Evolutionary conservation across 2,888 invertebrate species (phyloP).

Genomic region (Arrhopalites spinosus): DNA sequence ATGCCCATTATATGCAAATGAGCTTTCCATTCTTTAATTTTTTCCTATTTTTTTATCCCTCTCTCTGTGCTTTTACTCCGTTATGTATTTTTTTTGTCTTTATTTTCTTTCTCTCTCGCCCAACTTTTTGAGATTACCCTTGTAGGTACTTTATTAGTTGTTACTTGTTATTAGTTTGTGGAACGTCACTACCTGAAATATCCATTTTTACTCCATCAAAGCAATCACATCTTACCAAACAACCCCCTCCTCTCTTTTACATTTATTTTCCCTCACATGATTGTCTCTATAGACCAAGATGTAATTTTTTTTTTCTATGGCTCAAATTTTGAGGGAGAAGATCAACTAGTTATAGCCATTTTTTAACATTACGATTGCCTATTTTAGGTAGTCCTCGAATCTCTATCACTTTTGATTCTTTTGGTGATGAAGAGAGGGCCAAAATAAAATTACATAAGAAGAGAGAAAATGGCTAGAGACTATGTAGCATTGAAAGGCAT

Average conservation of each 20-base stretch:
- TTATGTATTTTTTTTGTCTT: constrained; percentile 3
- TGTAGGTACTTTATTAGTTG: constrained; percentile 19
- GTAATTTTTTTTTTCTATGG: too few species aligned
- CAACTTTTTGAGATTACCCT: neutral
- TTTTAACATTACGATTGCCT: constrained; percentile 20
- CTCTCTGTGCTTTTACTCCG: neutral
- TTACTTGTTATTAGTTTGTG: neutral
- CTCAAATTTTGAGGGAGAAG: neutral
- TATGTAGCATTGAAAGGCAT: constrained; percentile 21
- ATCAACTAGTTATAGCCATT: neutral
- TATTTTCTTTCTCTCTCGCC: constrained; percentile 9
- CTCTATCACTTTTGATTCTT: neutral
- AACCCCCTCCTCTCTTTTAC: neutral
- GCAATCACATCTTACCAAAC: too few species aligned
- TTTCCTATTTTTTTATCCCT: constrained; percentile 18
- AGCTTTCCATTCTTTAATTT: constrained; percentile 46
- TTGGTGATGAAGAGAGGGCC: neutral
- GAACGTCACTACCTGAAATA: neutral
- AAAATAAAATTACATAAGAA: neutral
- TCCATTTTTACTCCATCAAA: neutral
- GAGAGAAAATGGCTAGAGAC: constrained; percentile 13
- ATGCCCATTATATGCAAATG: constrained; percentile 53
- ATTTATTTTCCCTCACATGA: neutral
- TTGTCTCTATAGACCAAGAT: neutral
- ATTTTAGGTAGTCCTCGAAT: constrained; percentile 10